Conservation (phyloP, 2,888 invertebrate species). For the Callimorpha dominula region DNA sequence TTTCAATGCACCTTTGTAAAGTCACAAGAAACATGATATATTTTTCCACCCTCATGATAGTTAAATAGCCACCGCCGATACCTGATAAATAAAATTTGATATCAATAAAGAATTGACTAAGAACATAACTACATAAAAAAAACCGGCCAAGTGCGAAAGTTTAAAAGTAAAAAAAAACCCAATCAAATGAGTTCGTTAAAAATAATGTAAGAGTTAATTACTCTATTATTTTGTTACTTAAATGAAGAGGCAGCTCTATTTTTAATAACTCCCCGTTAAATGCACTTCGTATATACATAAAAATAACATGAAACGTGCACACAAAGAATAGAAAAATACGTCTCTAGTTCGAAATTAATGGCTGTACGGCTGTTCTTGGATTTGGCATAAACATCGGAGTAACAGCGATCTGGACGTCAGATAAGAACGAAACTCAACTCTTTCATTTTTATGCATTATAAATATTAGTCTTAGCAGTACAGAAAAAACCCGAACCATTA, state of each 20-base stretch:
- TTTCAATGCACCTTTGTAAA: too few relatives aligned
- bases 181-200: too few relatives aligned
- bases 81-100: too few relatives aligned
- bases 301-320: neutral
- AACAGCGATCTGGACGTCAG: neutral
- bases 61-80: too few relatives aligned
- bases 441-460: neutral
- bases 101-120: too few relatives aligned
- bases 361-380: neutral
- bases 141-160: too few relatives aligned
- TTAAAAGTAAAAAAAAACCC: too few relatives aligned
- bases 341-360: conserved; percentile 1
- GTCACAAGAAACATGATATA: too few relatives aligned
- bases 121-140: too few relatives aligned
- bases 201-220: too few relatives aligned
- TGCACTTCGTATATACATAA: neutral
- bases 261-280: neutral
- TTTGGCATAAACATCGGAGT: conserved; percentile 12
- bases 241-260: neutral
- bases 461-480: neutral
- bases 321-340: conserved; percentile 1
- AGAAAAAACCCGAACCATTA: neutral
- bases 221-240: too few relatives aligned
- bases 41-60: too few relatives aligned
- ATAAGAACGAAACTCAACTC: neutral